Evolutionary conservation across 2,888 invertebrate genomes (phyloP).

Genomic region (Willowsia nigromaculata): DNA sequence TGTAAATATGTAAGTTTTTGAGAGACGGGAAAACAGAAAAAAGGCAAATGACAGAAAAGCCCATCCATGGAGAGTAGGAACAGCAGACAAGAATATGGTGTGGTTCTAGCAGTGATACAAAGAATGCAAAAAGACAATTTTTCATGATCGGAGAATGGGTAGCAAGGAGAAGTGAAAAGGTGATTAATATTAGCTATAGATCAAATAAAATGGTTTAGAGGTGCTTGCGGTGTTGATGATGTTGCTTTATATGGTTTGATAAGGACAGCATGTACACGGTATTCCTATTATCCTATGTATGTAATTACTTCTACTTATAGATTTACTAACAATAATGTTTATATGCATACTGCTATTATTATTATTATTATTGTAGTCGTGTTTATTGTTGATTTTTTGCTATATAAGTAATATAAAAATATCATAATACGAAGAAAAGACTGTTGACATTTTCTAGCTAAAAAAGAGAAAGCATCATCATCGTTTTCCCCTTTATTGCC

Average conservation of each 20-base stretch:
- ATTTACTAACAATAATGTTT: not conserved
- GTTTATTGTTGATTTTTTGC: constrained; percentile 28
- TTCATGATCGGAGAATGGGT: not conserved
- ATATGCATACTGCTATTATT: not conserved
- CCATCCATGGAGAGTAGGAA: too few species aligned
- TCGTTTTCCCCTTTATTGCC: not conserved
- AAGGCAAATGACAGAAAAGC: not conserved
- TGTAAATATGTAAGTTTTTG: too few species aligned
- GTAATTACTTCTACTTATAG: not conserved
- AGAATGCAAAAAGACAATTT: not conserved
- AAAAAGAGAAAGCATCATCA: not conserved
- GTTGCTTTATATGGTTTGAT: not conserved
- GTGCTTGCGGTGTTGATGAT: not conserved
- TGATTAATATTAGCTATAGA: constrained; percentile 35
- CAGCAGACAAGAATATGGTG: constrained; percentile 37
- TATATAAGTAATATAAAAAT: not conserved
- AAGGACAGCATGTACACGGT: constrained; percentile 11
- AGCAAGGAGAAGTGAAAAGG: not conserved
- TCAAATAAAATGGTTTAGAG: constrained; percentile 7
- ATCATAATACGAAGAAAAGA: constrained; percentile 50
- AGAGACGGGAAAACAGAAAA: not conserved
- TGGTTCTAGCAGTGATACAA: not conserved
- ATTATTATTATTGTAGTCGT: not conserved
- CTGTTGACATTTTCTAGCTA: constrained; percentile 18
- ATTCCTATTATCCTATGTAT: constrained; percentile 19